Percentiles rank a stretch among this genome's conserved stretches.
phyloP scores from a whole-genome alignment of 2,888 invertebrate genomes.

The Ochropleura leucogaster region DNA sequence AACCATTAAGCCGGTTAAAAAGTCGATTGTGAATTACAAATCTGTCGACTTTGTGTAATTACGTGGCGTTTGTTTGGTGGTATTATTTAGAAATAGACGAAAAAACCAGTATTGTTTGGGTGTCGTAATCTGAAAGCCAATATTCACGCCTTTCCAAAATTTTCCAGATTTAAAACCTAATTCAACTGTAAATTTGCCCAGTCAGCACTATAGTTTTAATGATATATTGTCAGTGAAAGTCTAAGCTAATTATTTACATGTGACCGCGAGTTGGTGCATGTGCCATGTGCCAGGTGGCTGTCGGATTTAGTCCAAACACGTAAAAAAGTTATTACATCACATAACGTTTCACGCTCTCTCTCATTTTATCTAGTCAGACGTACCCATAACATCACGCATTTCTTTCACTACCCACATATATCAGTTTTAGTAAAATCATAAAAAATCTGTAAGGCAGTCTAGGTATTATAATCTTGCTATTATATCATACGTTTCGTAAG shows the following conservation, averaged over 20 bases:
- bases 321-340: slow-evolving; percentile 75
- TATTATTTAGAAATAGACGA: slow-evolving; percentile 28
- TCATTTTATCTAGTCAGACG: slow-evolving; percentile 65
- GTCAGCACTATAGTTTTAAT: neutral
- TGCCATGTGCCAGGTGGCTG: slow-evolving; percentile 65
- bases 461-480: slow-evolving; percentile 35
- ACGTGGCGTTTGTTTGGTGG: neutral
- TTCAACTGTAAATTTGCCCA: neutral
- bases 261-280: slow-evolving; percentile 58
- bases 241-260: slow-evolving; percentile 56
- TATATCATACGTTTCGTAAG: slow-evolving; percentile 57
- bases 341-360: slow-evolving; percentile 69
- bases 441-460: slow-evolving; percentile 25
- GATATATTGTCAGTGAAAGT: slow-evolving; percentile 64
- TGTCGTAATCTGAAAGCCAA: neutral
- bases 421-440: slow-evolving; percentile 42
- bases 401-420: slow-evolving; percentile 22
- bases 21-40: slow-evolving; percentile 41
- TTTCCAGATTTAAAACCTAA: neutral
- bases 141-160: neutral
- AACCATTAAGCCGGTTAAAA: slow-evolving; percentile 47
- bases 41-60: slow-evolving; percentile 35
- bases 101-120: neutral
- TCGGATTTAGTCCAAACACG: slow-evolving; percentile 68
- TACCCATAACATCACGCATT: slow-evolving; percentile 45